A percentile compares a stretch with the other conserved stretches of the same genome.
phyloP scores from a whole-genome alignment of 2,113 vertebrate genomes.

The Pterocles orientalis region DNA sequence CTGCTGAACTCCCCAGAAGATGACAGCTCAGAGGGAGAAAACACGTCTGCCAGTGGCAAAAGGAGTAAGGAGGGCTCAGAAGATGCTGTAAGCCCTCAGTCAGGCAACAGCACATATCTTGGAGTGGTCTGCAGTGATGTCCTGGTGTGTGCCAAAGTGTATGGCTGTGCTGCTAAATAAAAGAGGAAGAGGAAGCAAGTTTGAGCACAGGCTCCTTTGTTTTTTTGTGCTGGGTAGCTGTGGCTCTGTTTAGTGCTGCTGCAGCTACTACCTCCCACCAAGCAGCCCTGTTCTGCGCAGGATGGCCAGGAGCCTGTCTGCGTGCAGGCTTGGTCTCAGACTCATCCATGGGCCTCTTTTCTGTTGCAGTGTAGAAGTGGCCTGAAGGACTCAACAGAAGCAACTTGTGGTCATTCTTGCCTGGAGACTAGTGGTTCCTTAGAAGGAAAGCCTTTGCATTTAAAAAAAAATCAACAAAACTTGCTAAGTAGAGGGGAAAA shows the following conservation, averaged over 20 bases:
- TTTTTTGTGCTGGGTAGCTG: background rate
- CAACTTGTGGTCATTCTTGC: background rate
- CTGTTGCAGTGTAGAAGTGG: background rate
- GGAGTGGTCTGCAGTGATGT: background rate
- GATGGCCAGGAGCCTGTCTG: background rate
- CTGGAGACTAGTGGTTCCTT: background rate
- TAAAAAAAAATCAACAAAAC: background rate
- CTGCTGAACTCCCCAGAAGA: background rate
- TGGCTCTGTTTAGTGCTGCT: background rate
- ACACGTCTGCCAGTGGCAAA: background rate
- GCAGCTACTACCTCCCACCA: background rate
- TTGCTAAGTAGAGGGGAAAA: background rate
- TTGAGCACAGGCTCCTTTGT: background rate
- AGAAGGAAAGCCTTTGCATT: background rate
- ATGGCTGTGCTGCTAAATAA: background rate
- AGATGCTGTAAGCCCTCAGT: background rate
- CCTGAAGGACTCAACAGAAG: background rate
- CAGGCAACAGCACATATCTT: accelerated
- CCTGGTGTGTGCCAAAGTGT: background rate
- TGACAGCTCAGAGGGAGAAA: background rate
- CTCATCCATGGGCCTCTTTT: background rate
- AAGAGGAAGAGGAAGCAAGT: background rate
- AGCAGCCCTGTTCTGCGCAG: background rate
- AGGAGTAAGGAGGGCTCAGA: background rate
- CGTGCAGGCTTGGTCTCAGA: accelerated